Evolutionary conservation across 2,888 invertebrate genomes (phyloP).

Genomic region (Arrhopalites spinosus): DNA sequence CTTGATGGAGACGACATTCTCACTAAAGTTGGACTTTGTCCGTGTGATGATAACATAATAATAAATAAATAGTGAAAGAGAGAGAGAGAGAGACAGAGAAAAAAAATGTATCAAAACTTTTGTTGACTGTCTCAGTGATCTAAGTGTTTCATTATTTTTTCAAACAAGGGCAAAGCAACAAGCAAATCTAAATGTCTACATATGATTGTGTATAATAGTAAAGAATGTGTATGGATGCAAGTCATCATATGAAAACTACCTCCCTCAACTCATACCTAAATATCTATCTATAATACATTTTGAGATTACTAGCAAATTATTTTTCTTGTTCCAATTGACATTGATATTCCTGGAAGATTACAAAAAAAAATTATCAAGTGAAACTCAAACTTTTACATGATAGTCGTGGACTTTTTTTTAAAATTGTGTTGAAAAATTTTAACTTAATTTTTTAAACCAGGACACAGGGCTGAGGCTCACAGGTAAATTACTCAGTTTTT

Average conservation of each 20-base stretch:
- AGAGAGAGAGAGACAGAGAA: conserved; percentile 4
- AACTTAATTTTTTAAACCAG: too few species aligned
- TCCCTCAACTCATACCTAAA: background rate
- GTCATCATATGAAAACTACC: background rate
- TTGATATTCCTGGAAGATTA: too few species aligned
- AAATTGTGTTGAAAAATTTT: too few species aligned
- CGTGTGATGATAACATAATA: conserved; percentile 1
- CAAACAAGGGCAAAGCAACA: too few species aligned
- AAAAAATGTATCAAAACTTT: background rate
- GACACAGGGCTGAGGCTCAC: too few species aligned
- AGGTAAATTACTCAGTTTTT: too few species aligned
- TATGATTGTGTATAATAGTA: background rate
- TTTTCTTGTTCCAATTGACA: too few species aligned
- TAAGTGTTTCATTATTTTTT: background rate
- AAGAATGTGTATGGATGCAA: background rate
- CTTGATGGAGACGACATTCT: background rate
- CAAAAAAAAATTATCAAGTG: too few species aligned
- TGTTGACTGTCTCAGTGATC: background rate
- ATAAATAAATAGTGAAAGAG: background rate
- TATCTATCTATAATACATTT: too few species aligned
- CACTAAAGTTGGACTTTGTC: conserved; percentile 9
- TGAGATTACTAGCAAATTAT: too few species aligned
- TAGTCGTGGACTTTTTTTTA: too few species aligned
- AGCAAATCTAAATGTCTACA: background rate
- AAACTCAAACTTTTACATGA: too few species aligned